These are phyloP conservation scores for Heptranchias perlo DNA, from an alignment of 2,113 vertebrate species.

Conservation along the genomic window DNA sequence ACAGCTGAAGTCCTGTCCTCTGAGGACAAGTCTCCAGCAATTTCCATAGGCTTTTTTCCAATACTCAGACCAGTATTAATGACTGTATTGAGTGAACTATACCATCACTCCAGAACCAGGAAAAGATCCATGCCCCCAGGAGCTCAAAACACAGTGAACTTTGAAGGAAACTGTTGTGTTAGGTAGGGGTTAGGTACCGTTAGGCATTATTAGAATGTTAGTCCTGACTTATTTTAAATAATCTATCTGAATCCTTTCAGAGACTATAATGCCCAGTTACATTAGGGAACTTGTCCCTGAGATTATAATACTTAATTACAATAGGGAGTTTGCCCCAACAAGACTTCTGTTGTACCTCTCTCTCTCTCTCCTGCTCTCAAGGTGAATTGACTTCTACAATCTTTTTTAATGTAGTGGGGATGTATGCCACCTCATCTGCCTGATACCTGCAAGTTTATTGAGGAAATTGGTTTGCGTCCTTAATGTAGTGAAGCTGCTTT, in stretches of 20 bases:
- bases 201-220: not conserved
- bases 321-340: not conserved
- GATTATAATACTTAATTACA: not conserved
- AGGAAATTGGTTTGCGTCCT: not conserved
- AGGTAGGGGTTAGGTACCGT: not conserved
- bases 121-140: not conserved
- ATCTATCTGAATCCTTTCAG: not conserved
- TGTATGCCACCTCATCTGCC: not conserved
- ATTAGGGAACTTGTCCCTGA: not conserved
- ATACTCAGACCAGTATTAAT: not conserved
- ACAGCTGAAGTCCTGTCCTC: not conserved
- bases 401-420: no score
- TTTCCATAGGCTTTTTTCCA: not conserved
- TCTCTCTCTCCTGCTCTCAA: not conserved
- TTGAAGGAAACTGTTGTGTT: not conserved
- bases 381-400: not conserved
- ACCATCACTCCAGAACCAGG: not conserved
- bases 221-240: not conserved
- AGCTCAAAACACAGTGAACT: not conserved
- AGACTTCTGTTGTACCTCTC: not conserved
- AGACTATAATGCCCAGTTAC: not conserved
- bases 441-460: not conserved
- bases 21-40: not conserved
- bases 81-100: not conserved
- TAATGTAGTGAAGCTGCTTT: not conserved